Base-by-base conservation (phyloP, 2,888 invertebrate species). In the Oscheius sp. region DNA sequence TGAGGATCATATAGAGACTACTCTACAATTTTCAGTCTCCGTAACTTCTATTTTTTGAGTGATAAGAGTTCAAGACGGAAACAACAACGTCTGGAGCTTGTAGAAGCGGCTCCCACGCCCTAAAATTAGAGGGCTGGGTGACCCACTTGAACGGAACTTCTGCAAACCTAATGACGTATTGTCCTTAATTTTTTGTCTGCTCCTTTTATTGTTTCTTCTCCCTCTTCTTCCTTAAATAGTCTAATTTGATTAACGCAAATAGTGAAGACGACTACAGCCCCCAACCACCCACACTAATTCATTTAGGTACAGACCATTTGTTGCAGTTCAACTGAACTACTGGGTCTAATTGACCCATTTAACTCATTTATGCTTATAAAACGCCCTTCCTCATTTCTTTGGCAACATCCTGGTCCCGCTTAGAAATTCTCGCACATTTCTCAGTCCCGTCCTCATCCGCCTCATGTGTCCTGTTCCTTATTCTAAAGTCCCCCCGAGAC, bases 241-340 rank as follows among this genome's bases (percentile, higher is more conserved):
- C 53, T 68, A 68, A 68, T 68, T 68, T 55, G 11, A 55, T 68
- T 68, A 51, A 51, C 66, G 66, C 53, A 66, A 66, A 66, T 33
- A 68, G 68, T 37, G 63, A 48, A 42, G 48, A 63, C 48, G 47
- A 60, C 53, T 53, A 53, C 59, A 42, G 47, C 63, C n/a, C 51
- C 35, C 21, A 55, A 55, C 68, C 68, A 68, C 68, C 68, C 68
- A 53, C 68, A 55, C 68, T 68, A 68, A 68, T 68, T 68, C 55
- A 53, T 53, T 53, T 68, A 68, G 48, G n/a, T 47, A 55, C 68
- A 63, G n/a, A 62, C 53, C 53, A 60, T 13, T 29, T 60, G 37
- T 58, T 58, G 33, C 58, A 42, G 58, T 58, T 58, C 33, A 58
- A 21, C 32, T 58, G 58, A 33, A 33, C 58, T 58, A 32, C 33